phyloP scores from a whole-genome alignment of 2,888 invertebrate species.

The Papilio elwesi region DNA sequence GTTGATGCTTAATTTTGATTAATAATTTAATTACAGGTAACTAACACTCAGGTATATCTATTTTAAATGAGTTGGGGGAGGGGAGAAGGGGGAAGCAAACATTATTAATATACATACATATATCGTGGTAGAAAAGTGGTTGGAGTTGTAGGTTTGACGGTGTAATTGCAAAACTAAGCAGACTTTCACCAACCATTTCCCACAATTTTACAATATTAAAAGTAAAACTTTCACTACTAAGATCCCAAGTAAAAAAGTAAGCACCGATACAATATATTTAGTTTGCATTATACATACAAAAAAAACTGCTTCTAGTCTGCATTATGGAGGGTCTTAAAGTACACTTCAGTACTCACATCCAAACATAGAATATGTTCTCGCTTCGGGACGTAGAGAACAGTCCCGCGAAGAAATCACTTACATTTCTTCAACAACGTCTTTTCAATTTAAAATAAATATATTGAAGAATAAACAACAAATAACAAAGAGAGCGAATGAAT shows the following conservation, averaged over 20 bases:
- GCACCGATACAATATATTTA: not conserved
- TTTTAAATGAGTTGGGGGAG: too few species aligned
- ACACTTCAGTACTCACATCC: slow-evolving; percentile 8
- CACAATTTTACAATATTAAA: too few species aligned
- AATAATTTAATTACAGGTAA: too few species aligned
- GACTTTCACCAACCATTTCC: too few species aligned
- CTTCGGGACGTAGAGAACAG: slow-evolving; percentile 7
- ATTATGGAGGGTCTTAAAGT: slow-evolving; percentile 15
- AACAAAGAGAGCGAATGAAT: not conserved
- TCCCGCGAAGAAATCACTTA: slow-evolving; percentile 21
- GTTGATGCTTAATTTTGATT: not conserved
- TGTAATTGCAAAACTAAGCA: too few species aligned
- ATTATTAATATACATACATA: too few species aligned
- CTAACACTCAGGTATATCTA: not conserved
- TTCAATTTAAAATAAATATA: slow-evolving; percentile 18
- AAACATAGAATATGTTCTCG: slow-evolving; percentile 8
- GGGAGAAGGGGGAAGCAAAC: too few species aligned
- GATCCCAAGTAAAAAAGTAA: too few species aligned
- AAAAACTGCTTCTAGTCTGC: slow-evolving; percentile 1
- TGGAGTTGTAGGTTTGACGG: too few species aligned
- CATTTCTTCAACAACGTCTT: slow-evolving; percentile 17
- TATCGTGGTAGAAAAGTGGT: too few species aligned
- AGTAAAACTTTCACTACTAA: too few species aligned
- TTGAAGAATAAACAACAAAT: slow-evolving; percentile 11
- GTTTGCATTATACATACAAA: not conserved